Base-by-base conservation (phyloP, 2,888 invertebrate species). In the Celastrina argiolus region DNA sequence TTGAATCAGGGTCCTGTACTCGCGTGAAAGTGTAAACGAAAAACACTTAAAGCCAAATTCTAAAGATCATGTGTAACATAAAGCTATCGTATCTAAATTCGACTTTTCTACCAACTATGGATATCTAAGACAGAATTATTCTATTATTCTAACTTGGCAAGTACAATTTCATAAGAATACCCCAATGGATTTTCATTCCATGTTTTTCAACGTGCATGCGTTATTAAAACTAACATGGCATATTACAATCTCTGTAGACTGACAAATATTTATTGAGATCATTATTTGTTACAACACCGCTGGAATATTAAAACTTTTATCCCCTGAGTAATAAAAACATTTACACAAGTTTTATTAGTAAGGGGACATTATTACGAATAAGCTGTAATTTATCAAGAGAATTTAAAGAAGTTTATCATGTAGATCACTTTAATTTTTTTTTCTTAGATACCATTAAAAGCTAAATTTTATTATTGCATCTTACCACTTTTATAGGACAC, bases 121-220 rank as follows among this genome's bases (percentile, higher is more conserved):
- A 51, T 31, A 58, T 58, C 59, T 59, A 34, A 59, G 59, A 59
- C 34, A 18, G 1, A 59, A 59, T 34, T 59, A 59, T 18, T 59
- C 8, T 36, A 36, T 65, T 65, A 58, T 39, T 56, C 39, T 65
- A 65, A 65, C 36, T 65, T 65, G 65, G 65, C 65, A 65, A 65
- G 65, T 65, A 65, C 58, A 41, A 18, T 65, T 58, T 65, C 65
- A 65, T 65, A 65, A 65, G 65, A 65, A 65, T 42, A 28, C 58
- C 31, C 56, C 56, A 56, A 31, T 64, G 34, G 34, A 34, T 58
- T 56, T 31, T 39, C 56, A 31, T 58, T 16, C 18, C 45, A 45
- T 10, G 16, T 45, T 10, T 8, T 18, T n/a, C n/a, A n/a, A n/a
- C n/a, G n/a, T n/a, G n/a, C n/a, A n/a, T n/a, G n/a, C n/a, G n/a